Conservation (phyloP, 1,140 invertebrate genomes). For the Drosophila truncata region DNA sequence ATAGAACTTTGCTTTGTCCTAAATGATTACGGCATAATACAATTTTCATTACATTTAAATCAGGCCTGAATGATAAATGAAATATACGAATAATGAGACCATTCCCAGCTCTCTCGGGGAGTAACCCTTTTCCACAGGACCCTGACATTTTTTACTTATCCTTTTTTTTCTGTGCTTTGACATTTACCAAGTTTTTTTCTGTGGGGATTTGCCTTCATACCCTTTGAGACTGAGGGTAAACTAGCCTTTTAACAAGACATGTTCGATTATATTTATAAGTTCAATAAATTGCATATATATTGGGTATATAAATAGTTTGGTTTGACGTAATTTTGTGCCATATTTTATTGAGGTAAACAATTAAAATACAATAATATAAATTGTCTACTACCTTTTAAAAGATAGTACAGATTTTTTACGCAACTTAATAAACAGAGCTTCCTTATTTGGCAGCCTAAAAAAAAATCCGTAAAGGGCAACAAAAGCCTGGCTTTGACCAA, state of each 20-base stretch:
- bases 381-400: neutral
- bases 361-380: too few species aligned
- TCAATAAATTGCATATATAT: neutral
- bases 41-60: constrained; percentile 78
- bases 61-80: constrained; percentile 78
- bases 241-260: neutral
- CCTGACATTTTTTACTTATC: constrained; percentile 47
- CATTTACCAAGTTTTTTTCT: constrained; percentile 25
- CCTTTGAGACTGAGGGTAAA: neutral
- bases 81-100: constrained; percentile 75
- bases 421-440: neutral
- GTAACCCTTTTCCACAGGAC: constrained; percentile 32
- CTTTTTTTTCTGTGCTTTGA: constrained; percentile 34
- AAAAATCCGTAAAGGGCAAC: constrained; percentile 25
- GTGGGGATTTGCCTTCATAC: constrained; percentile 19
- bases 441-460: neutral
- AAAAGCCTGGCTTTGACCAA: neutral
- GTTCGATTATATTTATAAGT: neutral
- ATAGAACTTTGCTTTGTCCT: constrained; percentile 12
- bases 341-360: too few species aligned
- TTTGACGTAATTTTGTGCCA: too few species aligned
- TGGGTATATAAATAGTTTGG: neutral
- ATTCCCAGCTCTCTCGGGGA: constrained; percentile 28
- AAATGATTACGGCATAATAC: constrained; percentile 78
- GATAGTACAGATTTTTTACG: neutral